Evolutionary conservation across 1,140 invertebrate genomes (phyloP), one percentile per base, ranked within the genome.

Genomic region (Glossosoma conforme): DNA sequence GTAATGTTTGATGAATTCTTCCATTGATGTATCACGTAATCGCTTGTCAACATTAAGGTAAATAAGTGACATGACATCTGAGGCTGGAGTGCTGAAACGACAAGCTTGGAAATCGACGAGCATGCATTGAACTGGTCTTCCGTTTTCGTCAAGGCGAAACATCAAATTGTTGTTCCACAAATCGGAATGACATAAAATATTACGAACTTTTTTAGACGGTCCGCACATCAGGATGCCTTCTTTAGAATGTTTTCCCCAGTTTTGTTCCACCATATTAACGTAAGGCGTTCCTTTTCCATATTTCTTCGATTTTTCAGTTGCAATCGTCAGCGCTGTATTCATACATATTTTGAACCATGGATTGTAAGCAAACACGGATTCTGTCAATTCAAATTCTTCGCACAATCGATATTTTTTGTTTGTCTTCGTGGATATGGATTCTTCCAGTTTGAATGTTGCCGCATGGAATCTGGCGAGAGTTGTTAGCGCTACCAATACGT

Each of bases 81-180:
- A 67, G 5, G 77, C 75, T 0, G 79, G 76, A 14, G 80, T 76
- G 30, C 72, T 74, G 58, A 72, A 80, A 24, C 71, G 68, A 2
- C 74, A 58, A 2, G 77, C 58, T 62, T 82, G 79, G 49, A 78
- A 83, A 59, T 84, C 81, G 1, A 84, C 73, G 1, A 84, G 58
- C 1, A 77, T 53, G 45, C 80, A 80, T 5, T 74, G 64, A 9
- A 68, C 63, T 2, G 73, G 68, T 24, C 66, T 62, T 4, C 28
- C 24, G 11, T 56, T 30, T 24, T 69, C 13, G 44, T 71, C 62
- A 44, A 80, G 79, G 54, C 73, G 76, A 59, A 80, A 83, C 54
- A 83, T 65, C 0, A 83, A 56, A 58, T 84, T 84, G 28, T 79
- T 81, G 15, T 72, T 70, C 81, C 81, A 83, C 3, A 79, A 63